Percentiles rank a stretch among this genome's conserved stretches.
phyloP scores from a whole-genome alignment of 2,113 vertebrate genomes.

The Sinocyclocheilus grahami region DNA sequence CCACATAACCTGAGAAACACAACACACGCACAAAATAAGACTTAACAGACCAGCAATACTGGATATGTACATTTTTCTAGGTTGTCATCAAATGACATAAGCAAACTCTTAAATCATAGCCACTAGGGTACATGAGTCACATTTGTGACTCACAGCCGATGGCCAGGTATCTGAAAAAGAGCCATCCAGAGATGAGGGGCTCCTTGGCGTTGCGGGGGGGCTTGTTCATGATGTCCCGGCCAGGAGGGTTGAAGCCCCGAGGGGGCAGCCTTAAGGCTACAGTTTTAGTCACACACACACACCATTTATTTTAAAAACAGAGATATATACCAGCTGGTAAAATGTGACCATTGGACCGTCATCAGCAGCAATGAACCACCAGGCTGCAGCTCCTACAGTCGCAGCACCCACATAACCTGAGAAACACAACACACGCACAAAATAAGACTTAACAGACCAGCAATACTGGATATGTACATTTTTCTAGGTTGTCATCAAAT shows the following conservation, averaged over 20 bases:
- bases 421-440: neutral
- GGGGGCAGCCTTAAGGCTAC: too few species aligned
- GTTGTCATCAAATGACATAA: too few species aligned
- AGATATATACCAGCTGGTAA: conserved; percentile 90
- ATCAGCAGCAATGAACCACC: conserved; percentile 94
- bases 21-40: neutral
- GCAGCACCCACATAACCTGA: conserved; percentile 97
- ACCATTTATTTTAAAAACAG: too few species aligned
- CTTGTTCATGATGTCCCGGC: conserved; percentile 97
- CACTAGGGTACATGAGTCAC: neutral
- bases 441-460: neutral
- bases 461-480: neutral
- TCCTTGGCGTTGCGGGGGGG: conserved; percentile 94
- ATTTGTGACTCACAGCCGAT: conserved; percentile 88
- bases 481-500: too few species aligned
- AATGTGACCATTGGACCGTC: conserved; percentile 90
- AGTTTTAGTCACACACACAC: too few species aligned
- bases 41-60: neutral
- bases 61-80: neutral
- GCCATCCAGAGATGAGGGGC: conserved; percentile 96
- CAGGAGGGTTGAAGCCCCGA: conserved; percentile 97
- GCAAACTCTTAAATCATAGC: neutral
- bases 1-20: conserved; percentile 87
- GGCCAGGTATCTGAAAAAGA: conserved; percentile 97
- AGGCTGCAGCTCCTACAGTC: conserved; percentile 95